Base-by-base conservation (phyloP, 1,140 invertebrate genomes). In the Samia ricini region DNA sequence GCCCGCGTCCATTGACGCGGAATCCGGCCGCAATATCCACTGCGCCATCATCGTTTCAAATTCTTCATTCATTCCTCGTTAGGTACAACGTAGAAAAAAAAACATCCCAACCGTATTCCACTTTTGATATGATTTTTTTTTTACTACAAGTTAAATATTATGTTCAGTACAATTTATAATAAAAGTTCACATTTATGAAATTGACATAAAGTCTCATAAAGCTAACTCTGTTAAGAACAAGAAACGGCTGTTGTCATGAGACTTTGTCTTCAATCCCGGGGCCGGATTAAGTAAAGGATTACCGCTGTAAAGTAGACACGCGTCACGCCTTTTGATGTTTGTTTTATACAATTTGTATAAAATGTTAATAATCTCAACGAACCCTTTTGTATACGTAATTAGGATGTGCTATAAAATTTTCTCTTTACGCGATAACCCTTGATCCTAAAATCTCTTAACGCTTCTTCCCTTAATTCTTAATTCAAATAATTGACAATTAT, bases 321-420 rank as follows among this genome's bases (percentile, higher is more conserved):
- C 51, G 51, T 52, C 22, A 52, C 51, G 51, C 51, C 51, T 52
- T 52, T 52, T 52, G 51, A 52, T 52, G 51, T 52, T 52, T 22
- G 22, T 23, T 52, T 23, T 23, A 52, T 21, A 20, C 51, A 21
- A 52, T 52, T 52, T 52, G 51, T 52, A 52, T 23, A 23, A 52
- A 21, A 21, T 15, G 51, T 52, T 52, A 22, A 23, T 52, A 22
- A 22, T 52, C 20, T 52, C 20, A 52, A 10, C 33, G 33, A 42
- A 15, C 12, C 33, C 33, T 42, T 42, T 42, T 42, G 33, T 42
- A 42, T 42, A 42, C 33, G 33, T 42, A 42, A 42, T 42, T 42
- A 42, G 33, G 33, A 15, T 42, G n/a, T 15, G 33, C 33, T 42
- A 15, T n/a, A n/a, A 42, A 42, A 42, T 15, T 42, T 42, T 42